Conservation (phyloP, 2,888 invertebrate species). For the Tuta absoluta region DNA sequence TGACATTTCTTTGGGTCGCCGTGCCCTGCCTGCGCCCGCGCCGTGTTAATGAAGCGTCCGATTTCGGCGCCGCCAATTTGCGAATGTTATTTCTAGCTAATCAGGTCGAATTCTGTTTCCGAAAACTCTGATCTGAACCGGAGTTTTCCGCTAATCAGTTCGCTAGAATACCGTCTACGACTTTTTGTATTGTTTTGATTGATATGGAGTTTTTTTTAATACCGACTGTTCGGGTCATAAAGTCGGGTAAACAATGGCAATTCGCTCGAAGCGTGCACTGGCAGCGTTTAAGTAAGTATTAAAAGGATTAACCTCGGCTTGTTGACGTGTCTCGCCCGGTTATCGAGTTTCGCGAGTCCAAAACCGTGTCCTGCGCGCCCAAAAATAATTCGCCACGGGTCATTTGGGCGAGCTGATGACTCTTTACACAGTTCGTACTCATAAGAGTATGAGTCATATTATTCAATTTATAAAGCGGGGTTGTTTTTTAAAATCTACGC, state of each 20-base stretch:
- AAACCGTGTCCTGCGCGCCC: conserved; percentile 52
- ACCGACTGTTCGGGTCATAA: conserved; percentile 49
- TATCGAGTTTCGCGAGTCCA: conserved; percentile 68
- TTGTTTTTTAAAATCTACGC: too few species aligned
- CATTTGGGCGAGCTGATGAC: conserved; percentile 48
- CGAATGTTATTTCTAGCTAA: conserved; percentile 55
- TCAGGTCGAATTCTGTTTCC: conserved; percentile 47
- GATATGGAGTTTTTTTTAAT: neutral
- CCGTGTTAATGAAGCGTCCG: conserved; percentile 78
- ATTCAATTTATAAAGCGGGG: too few species aligned
- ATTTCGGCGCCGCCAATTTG: conserved; percentile 69
- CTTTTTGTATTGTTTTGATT: neutral
- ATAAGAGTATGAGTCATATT: too few species aligned
- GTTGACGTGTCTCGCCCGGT: conserved; percentile 73
- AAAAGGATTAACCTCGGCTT: conserved; percentile 76
- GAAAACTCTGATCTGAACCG: neutral
- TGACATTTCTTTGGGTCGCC: conserved; percentile 74
- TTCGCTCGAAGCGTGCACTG: conserved; percentile 52
- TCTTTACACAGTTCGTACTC: conserved; percentile 31
- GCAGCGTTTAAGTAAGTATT: conserved; percentile 69
- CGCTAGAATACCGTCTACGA: neutral
- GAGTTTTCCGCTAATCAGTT: neutral
- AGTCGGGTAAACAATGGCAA: conserved; percentile 69
- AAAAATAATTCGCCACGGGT: conserved; percentile 63
- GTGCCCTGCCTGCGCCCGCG: conserved; percentile 52